A percentile compares a stretch with the other conserved stretches of the same genome.
Evolutionary conservation across 2,888 invertebrate genomes (phyloP).

Genomic region (Corythucha ciliata): DNA sequence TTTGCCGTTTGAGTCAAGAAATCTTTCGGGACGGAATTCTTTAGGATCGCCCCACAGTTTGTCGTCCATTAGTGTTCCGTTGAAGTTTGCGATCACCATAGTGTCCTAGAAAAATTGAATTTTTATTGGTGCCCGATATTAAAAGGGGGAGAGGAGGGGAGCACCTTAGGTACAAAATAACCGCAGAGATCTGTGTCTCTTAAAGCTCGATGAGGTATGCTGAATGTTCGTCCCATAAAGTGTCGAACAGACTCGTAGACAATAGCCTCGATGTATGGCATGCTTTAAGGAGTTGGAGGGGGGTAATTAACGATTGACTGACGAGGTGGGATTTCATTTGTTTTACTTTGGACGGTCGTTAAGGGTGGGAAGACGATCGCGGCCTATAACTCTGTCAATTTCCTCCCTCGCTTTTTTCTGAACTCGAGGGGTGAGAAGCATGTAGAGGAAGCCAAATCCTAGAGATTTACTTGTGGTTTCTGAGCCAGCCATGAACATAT

Average conservation of each 20-base stretch:
- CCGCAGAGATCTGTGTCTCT: conserved; percentile 62
- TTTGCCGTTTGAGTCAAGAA: conserved; percentile 52
- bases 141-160: background rate
- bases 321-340: no score
- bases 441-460: conserved; percentile 64
- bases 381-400: conserved; percentile 64
- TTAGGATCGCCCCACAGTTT: conserved; percentile 59
- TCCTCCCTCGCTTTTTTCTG: conserved; percentile 68
- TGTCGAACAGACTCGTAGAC: conserved; percentile 67
- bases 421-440: conserved; percentile 60
- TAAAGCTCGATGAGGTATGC: conserved; percentile 69
- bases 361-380: conserved; percentile 55
- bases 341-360: conserved; percentile 62
- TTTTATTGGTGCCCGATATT: background rate
- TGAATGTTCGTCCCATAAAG: conserved; percentile 69
- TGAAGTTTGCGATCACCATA: conserved; percentile 68
- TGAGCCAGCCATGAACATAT: conserved; percentile 79
- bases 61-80: conserved; percentile 60
- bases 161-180: conserved; percentile 65
- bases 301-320: background rate
- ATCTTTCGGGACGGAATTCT: conserved; percentile 65
- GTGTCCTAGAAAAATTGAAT: conserved; percentile 51
- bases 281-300: conserved; percentile 44
- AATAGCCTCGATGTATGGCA: conserved; percentile 73
- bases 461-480: conserved; percentile 75